These are phyloP conservation scores for Picathartes gymnocephalus DNA, from an alignment of 2,113 vertebrate genomes.

Conservation along the genomic window DNA sequence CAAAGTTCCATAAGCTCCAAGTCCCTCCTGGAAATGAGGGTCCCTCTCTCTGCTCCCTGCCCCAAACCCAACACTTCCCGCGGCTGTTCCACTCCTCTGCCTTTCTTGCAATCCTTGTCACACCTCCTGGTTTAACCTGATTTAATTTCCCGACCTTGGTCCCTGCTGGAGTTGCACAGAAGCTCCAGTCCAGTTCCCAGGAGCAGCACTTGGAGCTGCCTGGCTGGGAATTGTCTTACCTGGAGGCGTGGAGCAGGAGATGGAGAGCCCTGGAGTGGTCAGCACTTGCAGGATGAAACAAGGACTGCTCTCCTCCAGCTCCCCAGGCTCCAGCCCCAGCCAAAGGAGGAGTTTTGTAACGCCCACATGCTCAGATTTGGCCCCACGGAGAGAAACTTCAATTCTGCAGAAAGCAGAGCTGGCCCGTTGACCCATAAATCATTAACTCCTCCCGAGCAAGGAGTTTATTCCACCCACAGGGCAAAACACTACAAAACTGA, in stretches of 20 bases:
- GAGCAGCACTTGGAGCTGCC: neutral
- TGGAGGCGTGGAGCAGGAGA: neutral
- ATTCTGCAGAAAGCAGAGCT: neutral
- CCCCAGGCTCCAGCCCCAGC: neutral
- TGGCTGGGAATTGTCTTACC: neutral
- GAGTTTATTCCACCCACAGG: neutral
- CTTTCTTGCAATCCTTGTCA: neutral
- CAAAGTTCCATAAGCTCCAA: fast-evolving
- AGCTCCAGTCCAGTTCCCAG: neutral
- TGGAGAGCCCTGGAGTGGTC: fast-evolving
- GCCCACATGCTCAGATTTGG: neutral
- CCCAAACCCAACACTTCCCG: neutral
- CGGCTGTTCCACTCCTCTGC: neutral
- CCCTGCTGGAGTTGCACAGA: neutral
- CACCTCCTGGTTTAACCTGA: neutral
- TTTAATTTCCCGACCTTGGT: neutral
- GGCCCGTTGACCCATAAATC: neutral
- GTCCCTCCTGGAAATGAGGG: neutral
- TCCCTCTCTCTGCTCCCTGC: neutral
- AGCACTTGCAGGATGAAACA: neutral
- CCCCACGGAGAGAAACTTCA: neutral
- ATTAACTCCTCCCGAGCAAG: neutral
- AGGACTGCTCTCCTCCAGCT: neutral
- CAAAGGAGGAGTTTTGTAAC: neutral
- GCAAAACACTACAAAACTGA: neutral